Base-by-base conservation (phyloP, 2,113 vertebrate genomes). In the Hymenochirus boettgeri region DNA sequence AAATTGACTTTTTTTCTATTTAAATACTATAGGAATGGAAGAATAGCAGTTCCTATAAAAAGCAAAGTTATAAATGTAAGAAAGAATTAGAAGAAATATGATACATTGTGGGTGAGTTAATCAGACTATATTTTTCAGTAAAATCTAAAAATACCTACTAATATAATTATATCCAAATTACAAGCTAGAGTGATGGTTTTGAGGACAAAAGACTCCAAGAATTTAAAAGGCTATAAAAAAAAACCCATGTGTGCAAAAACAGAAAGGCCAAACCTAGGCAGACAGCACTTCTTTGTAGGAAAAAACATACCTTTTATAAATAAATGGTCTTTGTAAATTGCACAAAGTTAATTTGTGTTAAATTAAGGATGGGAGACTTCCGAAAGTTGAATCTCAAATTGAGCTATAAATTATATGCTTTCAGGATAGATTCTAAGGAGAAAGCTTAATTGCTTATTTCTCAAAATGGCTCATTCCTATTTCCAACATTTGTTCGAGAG, bases 381-480 rank as follows among this genome's bases (percentile, higher is more conserved):
- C 27, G 23, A 55, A 46, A 39, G 35, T 23, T 63, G 35, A 54
- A 54, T 2, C 4, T 3, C 26, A 18, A 48, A 13, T 3, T 52
- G 29, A 47, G 18, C 27, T 46, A 55, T 53, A 56, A 64, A 56
- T 64, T 46, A 19, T n/a, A 64, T 64, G 52, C 52, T 64, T 56
- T 64, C 37, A 46, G 27, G 15, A 13, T 42, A n/a, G 39, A n/a
- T n/a, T n/a, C 37, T 42, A 5, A 42, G 15, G 37, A 54, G 26
- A 26, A 8, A 55, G 26, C 18, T 5, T 18, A 31, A 31, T 55
- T 55, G 15, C 39, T 42, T 42, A 42, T 11, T 21, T 48, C 10
- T 25, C 3, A 48, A 61, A 48, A 48, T 48, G 42, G 45, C 11
- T 48, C 18, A 22, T 26, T 47, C n/a, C 39, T 15, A 35, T 35